Evolutionary conservation across 2,888 invertebrate genomes (phyloP), one percentile per base, ranked within the genome.

Genomic region (Ectemnius continuus): DNA sequence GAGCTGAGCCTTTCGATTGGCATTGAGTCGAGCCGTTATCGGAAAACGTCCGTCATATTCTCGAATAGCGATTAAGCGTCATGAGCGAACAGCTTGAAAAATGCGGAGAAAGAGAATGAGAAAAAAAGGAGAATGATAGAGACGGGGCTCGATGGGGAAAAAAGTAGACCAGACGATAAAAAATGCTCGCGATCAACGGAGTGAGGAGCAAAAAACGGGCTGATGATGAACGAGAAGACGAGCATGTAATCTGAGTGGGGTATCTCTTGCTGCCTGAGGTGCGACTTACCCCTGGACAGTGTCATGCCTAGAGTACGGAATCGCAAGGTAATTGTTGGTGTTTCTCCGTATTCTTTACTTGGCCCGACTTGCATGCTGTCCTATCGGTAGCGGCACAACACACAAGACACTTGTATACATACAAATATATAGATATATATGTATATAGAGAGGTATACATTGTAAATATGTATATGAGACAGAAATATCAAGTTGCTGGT

Each of bases 291-390:
- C 91, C 89, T 91, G 89, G 89, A 90, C 90, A 89, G 87, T 90
- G 83, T 89, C 88, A 88, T 89, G 89, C 88, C 89, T 90, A 90
- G 89, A 88, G 87, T 88, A 90, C 87, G 88, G 86, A 88, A 89
- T 90, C 88, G 89, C 87, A 90, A 88, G 88, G 86, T 88, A 88
- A 90, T 89, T 86, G 89, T 85, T 87, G 90, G 70, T 87, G 88
- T 88, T 81, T 89, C 88, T 89, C 89, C 87, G 87, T 88, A 88
- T 88, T 89, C 90, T 90, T 91, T 91, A 91, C 90, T 91, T 91
- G 89, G 90, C 90, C 85, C 89, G 91, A 89, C 90, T 91, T 89
- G 90, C 90, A 90, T 90, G 91, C 90, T 90, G 91, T 90, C 90
- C 91, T 91, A 90, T 88, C 87, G 85, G 86, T 90, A 89, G 90